Base-by-base conservation (phyloP, 2,113 vertebrate genomes). In the Orientallactaga bullata region DNA sequence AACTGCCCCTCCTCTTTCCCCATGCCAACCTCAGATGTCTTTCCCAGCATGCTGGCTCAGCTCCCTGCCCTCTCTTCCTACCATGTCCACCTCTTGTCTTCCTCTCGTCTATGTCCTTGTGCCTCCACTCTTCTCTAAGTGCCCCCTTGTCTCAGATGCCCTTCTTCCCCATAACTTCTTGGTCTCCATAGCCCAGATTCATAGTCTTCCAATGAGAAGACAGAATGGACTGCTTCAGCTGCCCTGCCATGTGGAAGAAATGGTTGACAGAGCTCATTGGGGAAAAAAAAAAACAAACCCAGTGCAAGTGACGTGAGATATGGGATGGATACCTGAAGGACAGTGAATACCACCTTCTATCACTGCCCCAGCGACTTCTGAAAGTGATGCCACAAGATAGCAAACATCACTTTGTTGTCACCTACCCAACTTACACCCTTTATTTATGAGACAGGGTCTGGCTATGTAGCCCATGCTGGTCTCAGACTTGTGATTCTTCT, bases 341-440 rank as follows among this genome's bases (percentile, higher is more conserved):
- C 9, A 5, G 81, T 35, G 69, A 24, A 30, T 23, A 30, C 28
- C 3, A 8, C 58, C 66, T 32, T 9, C 58, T n/a, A 13, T 17
- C 35, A 28, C 15, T 58, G 5, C 63, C 3, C 0, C 51, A 58
- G 69, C 89, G 60, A 65, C 35, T 47, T 60, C 32, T 30, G 21
- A n/a, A 20, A 58, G 35, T 20, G 32, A 20, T 15, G 35, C 20
- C 5, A 47, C 35, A 79, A 47, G 55, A 32, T 32, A n/a, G 32
- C 47, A 21, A 47, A 2, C 2, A 17, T 61, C 2, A 0, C 11
- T 30, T 16, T 28, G 0, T 16, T 28, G 0, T 7, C 15, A 85
- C 47, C 1, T 28, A 47, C 35, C 11, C n/a, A 20, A n/a, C 5
- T 28, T 23, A 20, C 24, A 51, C 6, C 20, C 5, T 65, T n/a